A percentile compares a stretch with the other conserved stretches of the same genome.
Evolutionary conservation across 1,140 invertebrate species (phyloP).

Genomic region (Coptotermes formosanus): DNA sequence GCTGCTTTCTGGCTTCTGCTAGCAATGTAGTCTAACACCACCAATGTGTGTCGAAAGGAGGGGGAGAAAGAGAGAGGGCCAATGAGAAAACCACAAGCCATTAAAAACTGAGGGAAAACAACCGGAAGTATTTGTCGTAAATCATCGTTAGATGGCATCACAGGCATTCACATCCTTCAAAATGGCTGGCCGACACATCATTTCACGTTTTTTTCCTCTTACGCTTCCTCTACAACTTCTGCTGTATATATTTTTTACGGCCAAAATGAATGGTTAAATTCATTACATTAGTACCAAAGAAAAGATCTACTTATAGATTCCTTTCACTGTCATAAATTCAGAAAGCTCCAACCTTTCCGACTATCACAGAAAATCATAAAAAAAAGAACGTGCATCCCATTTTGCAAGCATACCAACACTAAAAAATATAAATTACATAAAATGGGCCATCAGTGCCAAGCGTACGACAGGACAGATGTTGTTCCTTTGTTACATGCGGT

Average conservation of each 20-base stretch:
- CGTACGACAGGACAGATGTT: too few species aligned
- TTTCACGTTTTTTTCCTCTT: conserved; percentile 6
- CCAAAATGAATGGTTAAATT: not conserved
- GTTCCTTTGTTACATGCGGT: too few species aligned
- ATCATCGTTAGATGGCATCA: conserved; percentile 11
- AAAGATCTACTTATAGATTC: conserved; percentile 17
- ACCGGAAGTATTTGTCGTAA: conserved; percentile 18
- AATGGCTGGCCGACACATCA: conserved; percentile 13
- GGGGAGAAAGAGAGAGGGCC: not conserved
- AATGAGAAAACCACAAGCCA: conserved; percentile 17
- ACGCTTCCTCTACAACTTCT: not conserved
- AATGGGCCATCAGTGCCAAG: too few species aligned
- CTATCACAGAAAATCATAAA: too few species aligned
- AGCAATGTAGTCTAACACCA: not conserved
- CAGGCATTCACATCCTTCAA: conserved; percentile 15
- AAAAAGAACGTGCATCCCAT: too few species aligned
- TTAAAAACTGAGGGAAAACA: not conserved
- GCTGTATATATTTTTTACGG: not conserved
- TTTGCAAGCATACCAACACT: too few species aligned
- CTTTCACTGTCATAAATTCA: not conserved
- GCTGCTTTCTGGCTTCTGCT: not conserved
- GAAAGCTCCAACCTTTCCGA: too few species aligned
- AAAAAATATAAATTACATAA: too few species aligned
- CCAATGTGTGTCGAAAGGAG: not conserved
- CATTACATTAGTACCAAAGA: conserved; percentile 11